Evolutionary conservation across 1,140 invertebrate genomes (phyloP), one percentile per base, ranked within the genome.

Genomic region (Sminthurides bifidus): DNA sequence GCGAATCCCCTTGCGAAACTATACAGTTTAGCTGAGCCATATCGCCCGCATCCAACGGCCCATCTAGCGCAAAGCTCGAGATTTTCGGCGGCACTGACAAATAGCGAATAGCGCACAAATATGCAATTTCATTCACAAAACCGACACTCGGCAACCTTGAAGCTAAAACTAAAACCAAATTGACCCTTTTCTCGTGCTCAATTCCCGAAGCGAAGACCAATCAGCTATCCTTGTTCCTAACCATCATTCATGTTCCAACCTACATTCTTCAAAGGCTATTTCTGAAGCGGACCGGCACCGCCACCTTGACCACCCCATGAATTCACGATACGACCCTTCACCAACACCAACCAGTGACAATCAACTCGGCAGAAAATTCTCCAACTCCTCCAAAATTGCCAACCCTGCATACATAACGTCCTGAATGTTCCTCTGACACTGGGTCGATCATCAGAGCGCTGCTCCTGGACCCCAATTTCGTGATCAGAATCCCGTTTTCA

Each of bases 51-150:
- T 61, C 53, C 19, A 51, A 55, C 6, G 51, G 79, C 68, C 81
- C 82, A 70, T 84, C 81, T 65, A 85, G 84, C 46, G 75, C 72
- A 69, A 85, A 84, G 44, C 80, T 81, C 71, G 79, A 76, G 62
- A 86, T 81, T 73, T 81, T 77, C 24, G 83, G 83, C 54, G 80
- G 71, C 66, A 82, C 80, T 82, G 70, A 26, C 66, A 71, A 46
- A 43, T 14, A 21, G 12, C 2, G 48, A 12, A 37, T 45, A 8
- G 26, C 3, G 27, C n/a, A 6, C 15, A 12, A 19, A 6, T n/a
- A n/a, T n/a, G n/a, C n/a, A n/a, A n/a, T n/a, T n/a, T n/a, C n/a
- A n/a, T n/a, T n/a, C n/a, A n/a, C n/a, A n/a, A n/a, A n/a, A n/a
- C n/a, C n/a, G n/a, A n/a, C n/a, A n/a, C n/a, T n/a, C n/a, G n/a